phyloP scores from a whole-genome alignment of 2,888 invertebrate genomes.

The Tryphoninae sp. region DNA sequence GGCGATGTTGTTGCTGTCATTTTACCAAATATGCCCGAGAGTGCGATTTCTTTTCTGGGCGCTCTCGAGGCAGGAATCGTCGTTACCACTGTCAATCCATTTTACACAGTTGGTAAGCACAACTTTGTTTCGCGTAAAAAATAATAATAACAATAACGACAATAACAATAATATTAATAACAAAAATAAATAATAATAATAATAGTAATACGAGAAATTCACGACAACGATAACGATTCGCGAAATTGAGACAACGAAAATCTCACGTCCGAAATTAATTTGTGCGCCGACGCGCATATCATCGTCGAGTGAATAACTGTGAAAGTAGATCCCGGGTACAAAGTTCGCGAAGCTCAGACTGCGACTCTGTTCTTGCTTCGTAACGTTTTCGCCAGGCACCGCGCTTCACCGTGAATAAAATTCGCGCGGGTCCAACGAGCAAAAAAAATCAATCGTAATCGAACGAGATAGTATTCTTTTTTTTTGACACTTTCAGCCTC shows the following conservation, averaged over 20 bases:
- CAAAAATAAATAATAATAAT: background rate
- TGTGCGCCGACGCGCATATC: background rate
- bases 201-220: background rate
- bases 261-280: background rate
- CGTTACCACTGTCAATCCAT: slow-evolving; percentile 89
- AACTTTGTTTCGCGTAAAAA: background rate
- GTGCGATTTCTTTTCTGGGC: slow-evolving; percentile 86
- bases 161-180: background rate
- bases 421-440: background rate
- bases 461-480: too few species aligned
- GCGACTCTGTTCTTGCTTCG: background rate
- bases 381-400: background rate
- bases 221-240: too few species aligned
- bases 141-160: background rate
- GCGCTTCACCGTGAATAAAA: slow-evolving; percentile 14
- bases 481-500: too few species aligned
- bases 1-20: slow-evolving; percentile 88
- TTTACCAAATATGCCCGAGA: slow-evolving; percentile 90
- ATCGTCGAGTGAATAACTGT: too few species aligned
- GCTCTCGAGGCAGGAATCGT: slow-evolving; percentile 87
- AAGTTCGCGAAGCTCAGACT: slow-evolving; percentile 13
- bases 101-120: slow-evolving; percentile 84
- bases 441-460: background rate
- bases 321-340: background rate
- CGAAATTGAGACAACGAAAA: background rate